Evolutionary conservation across 1,140 invertebrate genomes (phyloP), one percentile per base, ranked within the genome.

Genomic region (Tetramorium simillimum): DNA sequence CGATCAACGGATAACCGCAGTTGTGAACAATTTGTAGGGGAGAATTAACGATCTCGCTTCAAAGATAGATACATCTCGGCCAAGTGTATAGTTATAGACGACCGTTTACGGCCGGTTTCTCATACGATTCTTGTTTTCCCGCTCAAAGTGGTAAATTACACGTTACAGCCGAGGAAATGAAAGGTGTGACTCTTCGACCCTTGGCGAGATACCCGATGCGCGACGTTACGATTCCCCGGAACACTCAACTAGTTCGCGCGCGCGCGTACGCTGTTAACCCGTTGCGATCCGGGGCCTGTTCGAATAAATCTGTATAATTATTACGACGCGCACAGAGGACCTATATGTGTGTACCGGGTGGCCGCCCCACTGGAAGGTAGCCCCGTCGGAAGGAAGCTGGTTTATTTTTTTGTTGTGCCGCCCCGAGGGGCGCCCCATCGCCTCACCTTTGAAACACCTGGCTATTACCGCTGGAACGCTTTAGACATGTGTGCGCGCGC

Each of bases 401-500:
- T 93, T 94, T 94, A 92, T 91, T 93, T 94, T 94, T 94, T 91
- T 91, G 90, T 91, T 94, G 91, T 92, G 91, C 91, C 91, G 91
- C 90, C 89, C 92, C 90, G 76, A 92, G 76, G 90, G 92, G 92
- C 85, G 87, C 93, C 89, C 90, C 87, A 86, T 87, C 88, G 92
- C 88, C 90, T 94, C 93, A 95, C 94, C 94, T 94, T 94, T 92
- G 89, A 94, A 93, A 94, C 94, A 94, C 94, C 94, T 95, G 94
- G 94, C 92, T 93, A 92, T 94, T 93, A 93, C 92, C 92, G 89
- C 93, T 92, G 78, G 88, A 93, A 73, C 94, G 91, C 93, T 93
- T 92, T 92, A 92, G 93, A 88, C 43, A 24, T 78, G 69, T 70
- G 81, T 77, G 69, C 51, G 81, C 51, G 81, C 33, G 85, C 86